phyloP scores from a whole-genome alignment of 2,888 invertebrate genomes.

The Cistogaster globosa region DNA sequence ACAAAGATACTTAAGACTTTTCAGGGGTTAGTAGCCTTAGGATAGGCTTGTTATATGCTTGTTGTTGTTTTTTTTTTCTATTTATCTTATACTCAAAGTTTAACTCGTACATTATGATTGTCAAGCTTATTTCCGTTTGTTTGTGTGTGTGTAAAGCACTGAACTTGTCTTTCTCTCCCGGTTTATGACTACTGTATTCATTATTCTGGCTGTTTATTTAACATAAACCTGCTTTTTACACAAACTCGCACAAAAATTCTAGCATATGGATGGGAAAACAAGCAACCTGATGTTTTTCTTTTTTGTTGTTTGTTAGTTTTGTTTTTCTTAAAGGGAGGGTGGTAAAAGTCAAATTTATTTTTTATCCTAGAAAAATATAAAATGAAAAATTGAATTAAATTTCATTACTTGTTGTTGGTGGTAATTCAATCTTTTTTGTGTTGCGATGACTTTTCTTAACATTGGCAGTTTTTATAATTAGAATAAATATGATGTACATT shows the following conservation, averaged over 20 bases:
- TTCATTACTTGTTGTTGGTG: constrained; percentile 47
- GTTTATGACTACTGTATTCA: constrained; percentile 46
- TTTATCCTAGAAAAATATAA: constrained; percentile 35
- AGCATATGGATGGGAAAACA: constrained; percentile 59
- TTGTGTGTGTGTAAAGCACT: constrained; percentile 2
- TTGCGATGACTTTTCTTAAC: not conserved
- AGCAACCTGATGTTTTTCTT: constrained; percentile 44
- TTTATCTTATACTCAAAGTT: constrained; percentile 27
- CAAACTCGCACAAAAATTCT: constrained; percentile 49
- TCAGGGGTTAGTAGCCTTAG: constrained; percentile 66
- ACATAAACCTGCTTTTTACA: constrained; percentile 22
- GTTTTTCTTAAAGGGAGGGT: constrained; percentile 26
- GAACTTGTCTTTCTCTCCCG: constrained; percentile 42
- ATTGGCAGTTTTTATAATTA: constrained; percentile 36
- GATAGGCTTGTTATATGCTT: constrained; percentile 63
- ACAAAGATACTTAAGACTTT: constrained; percentile 49
- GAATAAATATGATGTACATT: constrained; percentile 47
- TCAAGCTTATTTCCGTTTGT: constrained; percentile 39
- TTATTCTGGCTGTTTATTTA: constrained; percentile 62
- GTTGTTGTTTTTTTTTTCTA: constrained; percentile 23
- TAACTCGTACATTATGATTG: constrained; percentile 44
- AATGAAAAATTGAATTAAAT: constrained; percentile 68
- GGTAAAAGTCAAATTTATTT: constrained; percentile 59
- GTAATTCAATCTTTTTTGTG: constrained; percentile 33
- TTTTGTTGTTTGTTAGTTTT: not conserved